Base-by-base conservation (phyloP, 2,113 vertebrate genomes). In the Columba janthina region DNA sequence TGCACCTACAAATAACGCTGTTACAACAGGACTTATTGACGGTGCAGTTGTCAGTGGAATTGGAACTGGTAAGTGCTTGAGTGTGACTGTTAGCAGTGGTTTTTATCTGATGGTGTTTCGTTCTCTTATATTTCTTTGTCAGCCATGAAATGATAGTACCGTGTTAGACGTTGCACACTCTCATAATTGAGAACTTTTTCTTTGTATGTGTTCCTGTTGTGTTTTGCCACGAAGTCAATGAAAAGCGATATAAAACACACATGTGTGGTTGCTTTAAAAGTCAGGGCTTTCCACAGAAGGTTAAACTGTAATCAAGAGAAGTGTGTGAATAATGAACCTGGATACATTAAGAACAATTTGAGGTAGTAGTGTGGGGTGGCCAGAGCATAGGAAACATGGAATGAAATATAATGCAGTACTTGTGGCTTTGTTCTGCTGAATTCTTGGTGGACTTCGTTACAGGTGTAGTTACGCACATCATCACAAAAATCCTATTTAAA, bases 41-140 rank as follows among this genome's bases (percentile, higher is more conserved):
- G 99, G 99, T 17, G 98, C 99, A 0, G 99, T 99, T 76, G 98
- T 99, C 95, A 99, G 99, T 11, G 99, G 99, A 50, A 98, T 99
- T 89, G 99, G 99, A 50, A 98, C 98, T 9, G 99, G 99, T 99
- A 97, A 97, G 93, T 96, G n/a, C 5, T 66, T 1, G 0, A 69
- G 8, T 44, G 3, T n/a, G 26, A n/a, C 42, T 82, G 50, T 36
- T 51, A 53, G 15, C 42, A 40, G 10, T 15, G 34, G 20, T 88
- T 87, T 71, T 9, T 56, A 3, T 57, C 9, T 81, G 36, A 71
- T 48, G 32, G 15, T 58, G 9, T 72, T 81, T 44, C 66, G 9
- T 56, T 81, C 18, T 71, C 21, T 57, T n/a, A 9, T 1, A 29
- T 44, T 61, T 78, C 22, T 61, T 70, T 26, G 11, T 50, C 81